Percentiles rank a stretch among this genome's conserved stretches.
phyloP scores from a whole-genome alignment of 23 tunicate genomes.

The Ascidia mentula region DNA sequence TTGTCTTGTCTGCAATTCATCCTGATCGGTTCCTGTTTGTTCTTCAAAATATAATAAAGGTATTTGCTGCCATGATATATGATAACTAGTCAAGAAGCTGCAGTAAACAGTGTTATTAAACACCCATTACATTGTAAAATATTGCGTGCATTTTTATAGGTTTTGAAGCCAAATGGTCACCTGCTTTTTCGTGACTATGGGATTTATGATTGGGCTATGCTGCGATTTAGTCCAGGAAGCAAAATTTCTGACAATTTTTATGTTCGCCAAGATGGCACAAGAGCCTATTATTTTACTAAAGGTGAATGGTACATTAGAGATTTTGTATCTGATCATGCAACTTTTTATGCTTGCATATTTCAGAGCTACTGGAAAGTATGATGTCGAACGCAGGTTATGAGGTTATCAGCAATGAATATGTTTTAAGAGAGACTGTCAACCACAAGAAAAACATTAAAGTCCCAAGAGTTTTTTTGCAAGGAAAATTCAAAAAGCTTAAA shows the following conservation, averaged over 20 bases:
- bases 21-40: constrained; percentile 81
- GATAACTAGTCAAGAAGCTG: background rate
- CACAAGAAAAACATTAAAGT: constrained; percentile 75
- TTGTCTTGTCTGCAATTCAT: constrained; percentile 92
- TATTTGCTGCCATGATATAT: background rate
- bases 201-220: constrained; percentile 95
- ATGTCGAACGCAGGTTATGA: constrained; percentile 40
- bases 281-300: constrained; percentile 86
- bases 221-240: constrained; percentile 79
- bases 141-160: constrained; percentile 24
- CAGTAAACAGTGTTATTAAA: background rate
- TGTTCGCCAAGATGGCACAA: constrained; percentile 96
- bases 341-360: background rate
- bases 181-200: constrained; percentile 93
- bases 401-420: constrained; percentile 58
- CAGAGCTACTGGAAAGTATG: background rate
- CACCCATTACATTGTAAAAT: background rate
- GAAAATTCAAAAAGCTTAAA: constrained; percentile 45
- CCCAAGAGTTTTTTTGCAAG: constrained; percentile 90
- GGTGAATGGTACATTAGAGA: constrained; percentile 8
- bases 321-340: background rate
- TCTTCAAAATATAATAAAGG: constrained; percentile 58
- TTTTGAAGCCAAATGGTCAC: constrained; percentile 76
- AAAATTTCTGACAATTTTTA: constrained; percentile 89
- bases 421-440: constrained; percentile 79